Evolutionary conservation across 1,140 invertebrate species (phyloP).

Genomic region (Coenobita brevimanus): DNA sequence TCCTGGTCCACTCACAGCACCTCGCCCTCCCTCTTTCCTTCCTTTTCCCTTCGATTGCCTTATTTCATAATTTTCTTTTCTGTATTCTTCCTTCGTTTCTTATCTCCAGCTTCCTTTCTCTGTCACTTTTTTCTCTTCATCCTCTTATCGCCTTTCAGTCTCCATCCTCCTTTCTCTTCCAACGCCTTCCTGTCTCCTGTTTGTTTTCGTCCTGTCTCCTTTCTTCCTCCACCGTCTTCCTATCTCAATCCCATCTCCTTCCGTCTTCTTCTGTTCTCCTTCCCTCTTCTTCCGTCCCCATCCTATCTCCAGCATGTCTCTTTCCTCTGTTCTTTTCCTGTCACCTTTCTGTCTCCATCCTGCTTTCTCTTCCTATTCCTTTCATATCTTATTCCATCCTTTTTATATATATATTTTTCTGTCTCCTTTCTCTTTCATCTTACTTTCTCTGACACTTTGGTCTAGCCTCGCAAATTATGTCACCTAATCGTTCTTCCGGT

Average conservation of each 20-base stretch:
- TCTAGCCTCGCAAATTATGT: too few relatives aligned
- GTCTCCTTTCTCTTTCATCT: neutral
- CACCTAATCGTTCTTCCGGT: too few relatives aligned
- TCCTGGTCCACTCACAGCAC: neutral
- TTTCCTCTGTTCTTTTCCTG: neutral
- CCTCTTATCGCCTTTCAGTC: neutral
- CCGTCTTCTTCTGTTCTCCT: neutral
- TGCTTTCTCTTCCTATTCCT: neutral
- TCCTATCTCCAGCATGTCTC: neutral
- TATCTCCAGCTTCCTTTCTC: neutral
- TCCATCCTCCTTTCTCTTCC: neutral
- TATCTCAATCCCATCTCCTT: neutral
- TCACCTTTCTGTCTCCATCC: neutral
- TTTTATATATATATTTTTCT: neutral
- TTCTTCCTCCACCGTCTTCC: neutral
- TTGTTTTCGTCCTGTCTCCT: neutral
- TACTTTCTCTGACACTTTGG: conserved; percentile 11
- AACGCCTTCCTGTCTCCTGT: neutral
- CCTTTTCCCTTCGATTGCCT: neutral
- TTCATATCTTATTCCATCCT: neutral
- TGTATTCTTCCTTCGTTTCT: neutral
- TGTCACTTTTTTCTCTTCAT: neutral
- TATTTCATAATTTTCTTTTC: neutral
- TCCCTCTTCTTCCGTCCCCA: neutral
- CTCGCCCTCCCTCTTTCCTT: too few relatives aligned